Percentiles rank a stretch among this genome's conserved stretches.
These are phyloP conservation scores for Eurois occulta DNA, from an alignment of 2,888 invertebrate species.

Conservation along the genomic window DNA sequence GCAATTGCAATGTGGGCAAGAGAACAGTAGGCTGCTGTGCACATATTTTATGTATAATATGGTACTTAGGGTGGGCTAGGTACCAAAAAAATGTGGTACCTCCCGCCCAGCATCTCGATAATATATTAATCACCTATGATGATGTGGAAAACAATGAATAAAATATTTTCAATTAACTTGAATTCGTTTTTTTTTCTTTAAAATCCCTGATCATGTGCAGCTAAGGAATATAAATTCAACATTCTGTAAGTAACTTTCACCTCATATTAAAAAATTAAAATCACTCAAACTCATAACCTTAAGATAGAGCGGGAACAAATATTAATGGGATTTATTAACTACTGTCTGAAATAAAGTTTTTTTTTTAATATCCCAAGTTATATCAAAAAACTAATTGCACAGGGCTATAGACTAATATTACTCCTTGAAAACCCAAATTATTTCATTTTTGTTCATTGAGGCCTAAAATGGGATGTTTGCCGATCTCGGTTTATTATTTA, in stretches of 20 bases:
- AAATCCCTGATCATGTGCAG: background rate
- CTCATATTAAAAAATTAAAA: background rate
- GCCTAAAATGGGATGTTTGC: slow-evolving; percentile 1
- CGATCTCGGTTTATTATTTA: too few species aligned
- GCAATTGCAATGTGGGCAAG: slow-evolving; percentile 8
- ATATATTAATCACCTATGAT: background rate
- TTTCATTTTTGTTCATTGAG: slow-evolving; percentile 6
- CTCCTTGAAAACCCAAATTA: background rate
- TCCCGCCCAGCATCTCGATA: slow-evolving; percentile 7
- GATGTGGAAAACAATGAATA: slow-evolving; percentile 13
- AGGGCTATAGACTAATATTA: background rate
- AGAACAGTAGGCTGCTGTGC: slow-evolving; percentile 13
- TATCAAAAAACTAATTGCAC: slow-evolving; percentile 8
- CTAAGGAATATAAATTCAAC: slow-evolving; percentile 8
- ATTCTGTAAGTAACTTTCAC: background rate
- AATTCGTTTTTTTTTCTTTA: background rate
- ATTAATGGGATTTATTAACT: background rate
- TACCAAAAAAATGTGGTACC: background rate
- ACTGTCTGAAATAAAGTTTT: background rate
- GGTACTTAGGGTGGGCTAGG: background rate
- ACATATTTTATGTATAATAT: background rate
- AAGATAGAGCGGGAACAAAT: background rate
- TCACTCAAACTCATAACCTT: background rate
- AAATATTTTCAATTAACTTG: slow-evolving; percentile 9
- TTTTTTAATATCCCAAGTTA: background rate